Evolutionary conservation across 1,140 invertebrate species (phyloP), one percentile per base, ranked within the genome.

Genomic region (Limonius californicus): DNA sequence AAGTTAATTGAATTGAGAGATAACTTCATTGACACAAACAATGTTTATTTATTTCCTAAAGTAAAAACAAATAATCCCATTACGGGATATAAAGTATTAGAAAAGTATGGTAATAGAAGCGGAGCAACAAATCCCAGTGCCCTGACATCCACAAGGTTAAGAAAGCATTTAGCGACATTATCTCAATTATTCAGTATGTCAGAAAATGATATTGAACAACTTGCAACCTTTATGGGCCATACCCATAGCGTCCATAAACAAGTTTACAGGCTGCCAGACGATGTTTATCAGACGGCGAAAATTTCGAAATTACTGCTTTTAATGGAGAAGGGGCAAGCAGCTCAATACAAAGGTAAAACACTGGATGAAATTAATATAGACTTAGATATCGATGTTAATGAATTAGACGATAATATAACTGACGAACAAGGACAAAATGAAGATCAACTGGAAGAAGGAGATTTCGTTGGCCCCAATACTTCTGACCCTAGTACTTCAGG

Each of bases 111-210:
- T 3, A 53, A 15, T 2, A 53, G 32, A 58, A 45, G 56, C 35
- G 20, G 23, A 16, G 55, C 39, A 14, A 0, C 71, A 57, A 19
- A 9, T 61, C 54, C 8, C 30, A 9, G 16, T 14, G 59, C 47
- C 18, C 60, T 67, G 56, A 23, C 18, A 9, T 19, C 8, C 4
- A 20, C 4, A 15, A 45, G 15, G 47, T 23, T 66, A 30, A 35
- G 74, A 39, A 76, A 75, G 62, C 69, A 76, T 70, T 67, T 77
- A 42, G 74, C 72, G 4, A 75, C 74, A 0, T 56, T 76, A 21
- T 54, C 70, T 11, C 73, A 77, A 64, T 42, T 77, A 15, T 74
- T 77, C 53, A 70, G 45, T 45, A 71, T 74, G 67, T 56, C 58
- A n/a, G 68, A 74, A 61, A 65, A 53, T 19, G 56, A 67, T 32